phyloP scores from a whole-genome alignment of 2,797 vertebrate species.

The Bryconaethiops microstoma region DNA sequence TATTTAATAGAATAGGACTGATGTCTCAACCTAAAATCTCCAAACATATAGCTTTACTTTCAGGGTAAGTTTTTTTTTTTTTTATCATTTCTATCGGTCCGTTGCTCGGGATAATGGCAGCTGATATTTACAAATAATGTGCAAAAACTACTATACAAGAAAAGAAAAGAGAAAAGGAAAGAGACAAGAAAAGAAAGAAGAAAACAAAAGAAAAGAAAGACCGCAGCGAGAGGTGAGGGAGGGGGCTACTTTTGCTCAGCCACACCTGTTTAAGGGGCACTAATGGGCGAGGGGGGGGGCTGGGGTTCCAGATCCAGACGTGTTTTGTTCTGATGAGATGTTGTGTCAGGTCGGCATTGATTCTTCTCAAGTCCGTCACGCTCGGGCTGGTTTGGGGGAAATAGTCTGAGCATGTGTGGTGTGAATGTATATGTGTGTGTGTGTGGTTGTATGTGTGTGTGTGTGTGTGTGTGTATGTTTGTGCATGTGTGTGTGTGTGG shows the following conservation, averaged over 20 bases:
- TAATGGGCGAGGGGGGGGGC: conserved; percentile 2
- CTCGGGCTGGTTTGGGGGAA: conserved; percentile 50
- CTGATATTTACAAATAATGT: neutral
- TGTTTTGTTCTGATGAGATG: conserved; percentile 44
- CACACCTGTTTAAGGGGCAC: conserved; percentile 24
- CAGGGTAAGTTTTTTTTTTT: too few species aligned
- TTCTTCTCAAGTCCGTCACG: conserved; percentile 68
- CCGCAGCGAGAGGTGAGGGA: neutral
- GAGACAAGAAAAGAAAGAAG: neutral
- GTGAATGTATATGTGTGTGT: conserved; percentile 31
- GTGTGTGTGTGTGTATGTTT: conserved; percentile 24
- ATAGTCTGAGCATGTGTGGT: conserved; percentile 26
- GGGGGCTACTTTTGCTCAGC: neutral
- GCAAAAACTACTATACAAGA: neutral
- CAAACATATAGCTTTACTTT: too few species aligned
- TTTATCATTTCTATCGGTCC: too few species aligned
- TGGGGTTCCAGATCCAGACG: neutral
- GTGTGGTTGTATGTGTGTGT: conserved; percentile 32
- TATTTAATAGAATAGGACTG: too few species aligned
- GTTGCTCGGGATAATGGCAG: too few species aligned
- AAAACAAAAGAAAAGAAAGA: neutral
- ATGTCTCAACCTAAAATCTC: too few species aligned
- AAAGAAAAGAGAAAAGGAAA: neutral
- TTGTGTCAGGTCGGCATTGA: conserved; percentile 67
- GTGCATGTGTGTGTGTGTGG: conserved; percentile 33